Evolutionary conservation across 2,113 vertebrate genomes (phyloP), one percentile per base, ranked within the genome.

Genomic region (Varanus salvator): DNA sequence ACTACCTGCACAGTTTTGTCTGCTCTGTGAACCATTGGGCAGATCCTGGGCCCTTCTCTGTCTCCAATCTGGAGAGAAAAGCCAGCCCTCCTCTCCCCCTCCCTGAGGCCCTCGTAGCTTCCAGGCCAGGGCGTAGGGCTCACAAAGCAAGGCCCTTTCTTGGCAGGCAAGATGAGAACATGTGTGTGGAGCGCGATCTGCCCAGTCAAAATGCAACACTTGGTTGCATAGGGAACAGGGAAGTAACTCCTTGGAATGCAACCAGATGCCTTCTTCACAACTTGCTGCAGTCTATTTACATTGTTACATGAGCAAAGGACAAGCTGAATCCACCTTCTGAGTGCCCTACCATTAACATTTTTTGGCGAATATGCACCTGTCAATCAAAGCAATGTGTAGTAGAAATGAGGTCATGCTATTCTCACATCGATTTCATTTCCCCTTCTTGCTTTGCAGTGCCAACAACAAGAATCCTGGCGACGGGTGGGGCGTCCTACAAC

Each of bases 401-500:
- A 38, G 6, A 38, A 68, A 27, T 69, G 9, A 8, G 17, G 23
- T 31, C 19, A 1, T 21, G 1, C 3, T 12, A 8, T 84, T 21
- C 54, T 57, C n/a, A n/a, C 3, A n/a, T 29, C 38, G 4, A 19
- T 69, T 87, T 78, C 4, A 48, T 29, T 29, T 57, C 69, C 85
- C 72, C 91, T 50, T 91, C 82, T 95, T 95, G 75, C 85, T 75
- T 96, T 97, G 68, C 84, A 99, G 98, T 98, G 97, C 95, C 98
- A 74, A 97, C 95, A 92, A 98, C 98, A 88, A 97, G 98, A 94
- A 98, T 99, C 88, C 86, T 99, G 95, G 99, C 99, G 17, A 99
- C 99, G 0, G 99, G 99, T 84, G 99, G 99, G 0, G 98, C 98
- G 3, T 99, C 99, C 7, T 95, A 97, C 1, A 99, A 99, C 84